Percentiles rank a stretch among this genome's conserved stretches.
Conservation (phyloP, 2,888 invertebrate species). For the Apamea monoglypha region DNA sequence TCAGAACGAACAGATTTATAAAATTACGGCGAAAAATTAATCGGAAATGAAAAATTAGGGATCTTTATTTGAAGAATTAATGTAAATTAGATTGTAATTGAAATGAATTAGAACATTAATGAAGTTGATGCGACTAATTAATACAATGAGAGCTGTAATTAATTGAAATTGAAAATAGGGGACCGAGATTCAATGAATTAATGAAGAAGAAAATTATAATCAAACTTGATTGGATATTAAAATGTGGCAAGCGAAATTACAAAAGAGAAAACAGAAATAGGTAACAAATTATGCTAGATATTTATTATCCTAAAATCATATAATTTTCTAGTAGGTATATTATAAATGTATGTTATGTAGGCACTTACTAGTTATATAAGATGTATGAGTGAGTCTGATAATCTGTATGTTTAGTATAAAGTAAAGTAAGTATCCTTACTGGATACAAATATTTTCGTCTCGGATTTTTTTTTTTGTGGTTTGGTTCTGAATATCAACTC, state of each 20-base stretch:
- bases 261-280: neutral
- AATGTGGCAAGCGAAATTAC: slow-evolving; percentile 3
- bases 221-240: slow-evolving; percentile 26
- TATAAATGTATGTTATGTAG: neutral
- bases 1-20: slow-evolving; percentile 34
- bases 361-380: neutral
- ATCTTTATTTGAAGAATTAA: slow-evolving; percentile 37
- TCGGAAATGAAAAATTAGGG: slow-evolving; percentile 47
- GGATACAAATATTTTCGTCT: neutral
- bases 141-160: slow-evolving; percentile 48
- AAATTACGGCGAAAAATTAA: slow-evolving; percentile 35
- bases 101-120: slow-evolving; percentile 55
- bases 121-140: slow-evolving; percentile 46
- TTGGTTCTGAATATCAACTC: neutral
- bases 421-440: neutral
- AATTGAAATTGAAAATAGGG: slow-evolving; percentile 48
- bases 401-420: neutral
- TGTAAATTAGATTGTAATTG: slow-evolving; percentile 51
- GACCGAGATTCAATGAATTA: slow-evolving; percentile 11
- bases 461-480: neutral
- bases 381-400: neutral
- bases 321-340: neutral
- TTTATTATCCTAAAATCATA: neutral
- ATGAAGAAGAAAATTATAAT: slow-evolving; percentile 19
- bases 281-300: neutral